Evolutionary conservation across 2,113 vertebrate genomes (phyloP), one percentile per base, ranked within the genome.

Genomic region (Amia ocellicauda): DNA sequence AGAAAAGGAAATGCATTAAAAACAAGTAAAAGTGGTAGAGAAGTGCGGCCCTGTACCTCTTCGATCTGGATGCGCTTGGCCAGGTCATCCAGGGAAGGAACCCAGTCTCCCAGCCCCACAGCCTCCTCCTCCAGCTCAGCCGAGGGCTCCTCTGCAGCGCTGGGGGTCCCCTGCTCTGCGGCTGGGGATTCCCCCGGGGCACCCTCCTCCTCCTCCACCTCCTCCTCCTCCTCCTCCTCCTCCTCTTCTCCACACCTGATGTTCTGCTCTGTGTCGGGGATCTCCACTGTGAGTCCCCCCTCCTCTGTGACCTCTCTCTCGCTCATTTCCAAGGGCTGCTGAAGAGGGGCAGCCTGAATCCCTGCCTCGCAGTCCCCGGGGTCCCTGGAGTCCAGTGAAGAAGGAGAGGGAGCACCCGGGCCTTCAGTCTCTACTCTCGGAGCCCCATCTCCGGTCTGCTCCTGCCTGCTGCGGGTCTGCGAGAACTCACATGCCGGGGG

Each of bases 1-100:
- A n/a, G n/a, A n/a, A n/a, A n/a, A n/a, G n/a, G n/a, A n/a, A n/a
- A n/a, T n/a, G n/a, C n/a, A n/a, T n/a, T n/a, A n/a, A n/a, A n/a
- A n/a, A n/a, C n/a, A n/a, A n/a, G n/a, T n/a, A n/a, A 5, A 36
- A 7, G 31, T 36, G 31, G 31, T 7, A 36, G 31, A 36, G 11
- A 40, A n/a, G 19, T n/a, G 2, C 19, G 13, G 47, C 27, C 64
- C 70, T 71, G 90, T 87, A 98, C 96, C 94, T 93, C 92, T 49
- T 93, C 89, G 63, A 91, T 84, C 79, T 92, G 78, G 80, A 94
- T 95, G 72, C 90, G 91, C 67, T 89, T 93, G 71, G 88, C 93
- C 73, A 97, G 89, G 69, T 95, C 93, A 70, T 96, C 93, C 40
- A 93, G 92, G 51, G 93, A 94, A 60, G 91, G 86, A 64, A 87